Evolutionary conservation across 37 sponge, comb jelly and placozoan species (phyloP).

Genomic region (Axinella damicornis): DNA sequence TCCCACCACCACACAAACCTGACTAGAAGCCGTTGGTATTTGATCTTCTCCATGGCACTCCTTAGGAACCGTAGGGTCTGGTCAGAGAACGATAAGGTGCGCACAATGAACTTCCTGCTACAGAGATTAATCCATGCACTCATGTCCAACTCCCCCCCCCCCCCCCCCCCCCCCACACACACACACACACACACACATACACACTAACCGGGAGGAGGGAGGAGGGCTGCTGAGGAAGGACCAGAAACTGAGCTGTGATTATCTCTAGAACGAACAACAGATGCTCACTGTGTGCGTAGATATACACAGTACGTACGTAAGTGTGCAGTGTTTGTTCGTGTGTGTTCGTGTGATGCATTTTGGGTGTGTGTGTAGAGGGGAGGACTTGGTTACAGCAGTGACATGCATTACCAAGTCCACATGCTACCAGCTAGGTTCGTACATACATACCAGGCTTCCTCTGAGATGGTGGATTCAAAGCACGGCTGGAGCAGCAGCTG

Average conservation of each 20-base stretch:
- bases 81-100: no score
- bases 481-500: constrained; percentile 21
- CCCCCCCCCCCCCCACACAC: no score
- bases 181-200: no score
- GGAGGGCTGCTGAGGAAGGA: constrained; percentile 23
- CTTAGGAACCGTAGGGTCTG: constrained; percentile 13
- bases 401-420: no score
- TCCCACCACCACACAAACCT: constrained; percentile 3
- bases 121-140: no score
- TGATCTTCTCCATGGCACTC: background rate
- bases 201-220: constrained; percentile 31
- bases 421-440: no score
- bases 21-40: background rate
- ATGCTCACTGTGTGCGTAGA: background rate
- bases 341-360: no score
- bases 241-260: constrained; percentile 16
- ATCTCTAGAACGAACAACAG: constrained; percentile 18
- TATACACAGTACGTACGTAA: no score
- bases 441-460: constrained; percentile 24
- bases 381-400: no score
- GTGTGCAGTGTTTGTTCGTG: no score
- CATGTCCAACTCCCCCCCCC: no score
- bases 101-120: background rate
- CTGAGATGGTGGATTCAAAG: background rate
- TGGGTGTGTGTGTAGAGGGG: no score